Evolutionary conservation across 2,888 invertebrate species (phyloP).

Genomic region (Protodeltote pygarga): DNA sequence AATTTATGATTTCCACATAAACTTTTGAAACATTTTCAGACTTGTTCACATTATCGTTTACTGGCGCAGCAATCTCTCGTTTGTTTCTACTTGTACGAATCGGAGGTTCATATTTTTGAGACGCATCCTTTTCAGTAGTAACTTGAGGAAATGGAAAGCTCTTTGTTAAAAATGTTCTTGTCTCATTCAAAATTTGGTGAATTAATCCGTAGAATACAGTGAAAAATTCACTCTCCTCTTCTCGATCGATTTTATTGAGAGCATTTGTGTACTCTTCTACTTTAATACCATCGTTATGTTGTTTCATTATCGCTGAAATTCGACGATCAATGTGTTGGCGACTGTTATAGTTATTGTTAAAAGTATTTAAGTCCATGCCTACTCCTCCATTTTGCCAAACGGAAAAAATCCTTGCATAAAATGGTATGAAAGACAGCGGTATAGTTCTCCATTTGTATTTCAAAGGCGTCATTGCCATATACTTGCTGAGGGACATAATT

Average conservation of each 20-base stretch:
- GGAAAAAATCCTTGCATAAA: constrained; percentile 82
- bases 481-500: constrained; percentile 69
- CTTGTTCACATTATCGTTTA: constrained; percentile 19
- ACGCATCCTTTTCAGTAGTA: constrained; percentile 28
- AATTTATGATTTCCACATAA: constrained; percentile 35
- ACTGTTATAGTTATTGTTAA: constrained; percentile 59
- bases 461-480: constrained; percentile 82
- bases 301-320: constrained; percentile 65
- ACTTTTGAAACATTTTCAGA: constrained; percentile 13
- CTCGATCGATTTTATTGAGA: constrained; percentile 62
- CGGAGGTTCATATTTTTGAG: constrained; percentile 38
- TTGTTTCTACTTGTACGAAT: constrained; percentile 62
- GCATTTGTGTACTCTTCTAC: constrained; percentile 62
- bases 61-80: constrained; percentile 48
- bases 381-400: constrained; percentile 87
- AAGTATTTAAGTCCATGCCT: constrained; percentile 67
- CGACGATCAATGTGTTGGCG: constrained; percentile 54
- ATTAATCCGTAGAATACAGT: constrained; percentile 60
- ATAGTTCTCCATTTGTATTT: constrained; percentile 80
- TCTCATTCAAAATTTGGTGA: constrained; percentile 64
- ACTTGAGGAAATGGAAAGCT: constrained; percentile 45
- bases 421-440: constrained; percentile 73
- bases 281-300: constrained; percentile 73
- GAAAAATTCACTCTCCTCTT: constrained; percentile 65
- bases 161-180: constrained; percentile 60